Evolutionary conservation across 2,113 vertebrate genomes (phyloP).

Genomic region (Misgurnus mizolepis): DNA sequence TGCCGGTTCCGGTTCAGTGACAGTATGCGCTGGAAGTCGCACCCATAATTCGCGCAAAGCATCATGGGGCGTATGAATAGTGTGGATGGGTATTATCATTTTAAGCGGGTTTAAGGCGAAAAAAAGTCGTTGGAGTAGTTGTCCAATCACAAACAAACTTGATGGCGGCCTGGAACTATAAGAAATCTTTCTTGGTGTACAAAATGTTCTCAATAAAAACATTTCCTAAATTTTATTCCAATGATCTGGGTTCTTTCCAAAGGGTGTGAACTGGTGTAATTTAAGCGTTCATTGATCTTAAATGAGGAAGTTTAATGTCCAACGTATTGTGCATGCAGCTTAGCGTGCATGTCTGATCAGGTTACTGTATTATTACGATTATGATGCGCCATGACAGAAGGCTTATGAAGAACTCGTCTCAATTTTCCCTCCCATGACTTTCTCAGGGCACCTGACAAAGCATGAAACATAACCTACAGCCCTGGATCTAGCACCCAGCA

Average conservation of each 20-base stretch:
- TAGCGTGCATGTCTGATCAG: constrained; percentile 46
- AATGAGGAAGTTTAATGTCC: constrained; percentile 23
- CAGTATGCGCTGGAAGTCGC: too few species aligned
- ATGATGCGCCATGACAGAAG: constrained; percentile 34
- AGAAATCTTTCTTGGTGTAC: constrained; percentile 16
- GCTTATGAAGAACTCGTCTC: constrained; percentile 29
- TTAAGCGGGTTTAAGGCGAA: too few species aligned
- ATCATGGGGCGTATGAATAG: too few species aligned
- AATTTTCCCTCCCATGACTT: constrained; percentile 35
- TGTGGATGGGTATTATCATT: too few species aligned
- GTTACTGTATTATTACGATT: constrained; percentile 49
- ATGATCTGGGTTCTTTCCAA: constrained; percentile 4
- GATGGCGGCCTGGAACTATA: background rate
- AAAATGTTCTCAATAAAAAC: constrained; percentile 10
- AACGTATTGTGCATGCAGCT: constrained; percentile 4
- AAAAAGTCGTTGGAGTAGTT: too few species aligned
- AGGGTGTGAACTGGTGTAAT: constrained; percentile 29
- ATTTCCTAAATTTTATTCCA: constrained; percentile 25
- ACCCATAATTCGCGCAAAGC: too few species aligned
- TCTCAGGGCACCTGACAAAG: constrained; percentile 40
- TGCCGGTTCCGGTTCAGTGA: too few species aligned
- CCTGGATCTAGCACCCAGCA: background rate
- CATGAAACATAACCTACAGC: constrained; percentile 34
- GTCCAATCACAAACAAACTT: too few species aligned
- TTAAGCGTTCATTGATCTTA: constrained; percentile 31